Base-by-base conservation (phyloP, 2,797 vertebrate genomes). In the Heliangelus exortis region DNA sequence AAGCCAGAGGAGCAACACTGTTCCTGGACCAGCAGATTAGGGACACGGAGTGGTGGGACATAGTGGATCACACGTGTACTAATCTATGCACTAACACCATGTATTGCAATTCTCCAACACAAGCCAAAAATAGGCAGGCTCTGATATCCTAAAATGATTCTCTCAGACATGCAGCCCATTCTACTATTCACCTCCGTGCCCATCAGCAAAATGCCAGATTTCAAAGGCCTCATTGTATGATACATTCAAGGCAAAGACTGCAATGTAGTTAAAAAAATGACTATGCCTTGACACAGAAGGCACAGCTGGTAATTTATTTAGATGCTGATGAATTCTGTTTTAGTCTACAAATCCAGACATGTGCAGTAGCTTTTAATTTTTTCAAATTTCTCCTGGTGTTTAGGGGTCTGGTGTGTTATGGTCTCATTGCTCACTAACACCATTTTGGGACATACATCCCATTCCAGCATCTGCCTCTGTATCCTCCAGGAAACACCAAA, bases 371-470 rank as follows among this genome's bases (percentile, higher is more conserved):
- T 81, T 41, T 62, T 47, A 59, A 76, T 47, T 76, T 65, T 54
- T 65, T 47, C 54, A 28, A 6, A 14, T 21, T 50, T 6, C 10
- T 81, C 50, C 43, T 85, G n/a, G 17, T 29, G 48, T 13, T 57
- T 9, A 19, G 33, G 15, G 15, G 0, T n/a, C 58, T 75, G 53
- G 9, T 41, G n/a, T 9, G 5, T 34, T 68, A 33, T 8, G 53
- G 25, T 16, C 34, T 63, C 3, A 0, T 2, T 63, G 41, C 43
- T 73, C 25, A 2, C 4, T 28, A 63, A 29, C 13, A 2, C 28
- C 0, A 0, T 45, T 63, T 36, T 55, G 36, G 31, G 25, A 15
- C 1, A 1, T 25, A 25, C 4, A 55, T 34, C 22, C 48, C 48
- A 8, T 68, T 68, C 67, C 39, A 66, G 68, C 39, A 31, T 10